Percentiles rank a stretch among this genome's conserved stretches.
These are phyloP conservation scores for Glyptemys insculpta DNA, from an alignment of 2,797 vertebrate genomes.

Conservation along the genomic window DNA sequence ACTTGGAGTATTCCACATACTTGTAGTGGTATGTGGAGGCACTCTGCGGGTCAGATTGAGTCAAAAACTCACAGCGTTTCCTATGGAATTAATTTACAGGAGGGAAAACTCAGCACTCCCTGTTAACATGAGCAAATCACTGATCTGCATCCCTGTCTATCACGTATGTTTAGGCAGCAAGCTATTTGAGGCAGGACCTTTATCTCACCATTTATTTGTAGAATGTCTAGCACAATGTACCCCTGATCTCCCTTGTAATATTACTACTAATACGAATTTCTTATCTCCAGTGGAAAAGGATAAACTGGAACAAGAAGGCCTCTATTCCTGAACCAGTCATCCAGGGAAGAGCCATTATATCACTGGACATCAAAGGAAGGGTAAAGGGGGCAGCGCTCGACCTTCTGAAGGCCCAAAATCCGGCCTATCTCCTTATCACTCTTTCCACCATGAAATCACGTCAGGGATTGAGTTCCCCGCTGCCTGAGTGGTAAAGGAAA, in stretches of 20 bases:
- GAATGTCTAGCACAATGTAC: background rate
- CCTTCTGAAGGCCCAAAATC: background rate
- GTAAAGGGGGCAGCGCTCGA: background rate
- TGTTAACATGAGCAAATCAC: background rate
- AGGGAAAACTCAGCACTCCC: background rate
- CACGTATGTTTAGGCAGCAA: background rate
- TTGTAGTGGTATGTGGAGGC: background rate
- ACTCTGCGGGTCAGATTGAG: background rate
- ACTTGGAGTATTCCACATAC: slow-evolving; percentile 1
- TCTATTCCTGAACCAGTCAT: background rate
- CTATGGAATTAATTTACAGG: background rate
- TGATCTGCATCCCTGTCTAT: background rate
- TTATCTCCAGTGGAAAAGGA: background rate
- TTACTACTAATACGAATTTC: background rate
- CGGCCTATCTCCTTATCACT: no score
- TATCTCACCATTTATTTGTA: background rate
- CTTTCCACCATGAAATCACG: background rate
- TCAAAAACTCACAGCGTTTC: no score
- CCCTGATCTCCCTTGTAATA: background rate
- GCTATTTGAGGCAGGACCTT: background rate
- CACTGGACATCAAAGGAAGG: background rate
- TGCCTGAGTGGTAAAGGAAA: background rate
- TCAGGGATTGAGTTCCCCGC: background rate
- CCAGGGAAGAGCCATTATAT: background rate
- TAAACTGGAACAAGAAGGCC: background rate